A percentile compares a stretch with the other conserved stretches of the same genome.
Conservation (phyloP, 2,888 invertebrate genomes). For the Lithophane leautieri region DNA sequence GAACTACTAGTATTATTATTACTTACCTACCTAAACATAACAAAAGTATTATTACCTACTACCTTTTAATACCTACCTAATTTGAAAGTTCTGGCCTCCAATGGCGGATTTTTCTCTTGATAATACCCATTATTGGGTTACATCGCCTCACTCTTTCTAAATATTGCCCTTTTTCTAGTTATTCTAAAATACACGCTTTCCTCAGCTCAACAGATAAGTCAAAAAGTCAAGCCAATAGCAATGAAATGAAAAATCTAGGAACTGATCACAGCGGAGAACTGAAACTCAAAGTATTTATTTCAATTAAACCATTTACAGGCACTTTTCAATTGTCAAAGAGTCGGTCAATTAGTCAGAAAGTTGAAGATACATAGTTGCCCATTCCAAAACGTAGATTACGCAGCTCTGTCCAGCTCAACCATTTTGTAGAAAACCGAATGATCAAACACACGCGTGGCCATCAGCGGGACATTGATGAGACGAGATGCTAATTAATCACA, state of each 20-base stretch:
- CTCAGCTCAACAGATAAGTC: neutral
- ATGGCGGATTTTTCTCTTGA: neutral
- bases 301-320: too few species aligned
- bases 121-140: neutral
- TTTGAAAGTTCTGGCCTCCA: neutral
- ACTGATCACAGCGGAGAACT: neutral
- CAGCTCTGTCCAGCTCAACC: too few species aligned
- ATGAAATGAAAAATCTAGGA: neutral
- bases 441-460: too few species aligned
- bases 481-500: slow-evolving; percentile 8
- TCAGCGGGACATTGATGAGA: too few species aligned
- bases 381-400: too few species aligned
- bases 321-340: too few species aligned
- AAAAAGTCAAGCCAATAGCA: neutral
- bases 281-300: too few species aligned
- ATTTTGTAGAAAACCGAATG: too few species aligned
- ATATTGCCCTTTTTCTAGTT: neutral
- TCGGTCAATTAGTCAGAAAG: too few species aligned
- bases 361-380: too few species aligned
- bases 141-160: neutral
- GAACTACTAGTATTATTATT: too few species aligned
- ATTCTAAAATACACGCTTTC: neutral
- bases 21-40: neutral
- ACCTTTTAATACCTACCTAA: neutral
- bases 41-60: too few species aligned